Evolutionary conservation across 2,797 vertebrate species (phyloP).

Genomic region (Typhlichthys subterraneus): DNA sequence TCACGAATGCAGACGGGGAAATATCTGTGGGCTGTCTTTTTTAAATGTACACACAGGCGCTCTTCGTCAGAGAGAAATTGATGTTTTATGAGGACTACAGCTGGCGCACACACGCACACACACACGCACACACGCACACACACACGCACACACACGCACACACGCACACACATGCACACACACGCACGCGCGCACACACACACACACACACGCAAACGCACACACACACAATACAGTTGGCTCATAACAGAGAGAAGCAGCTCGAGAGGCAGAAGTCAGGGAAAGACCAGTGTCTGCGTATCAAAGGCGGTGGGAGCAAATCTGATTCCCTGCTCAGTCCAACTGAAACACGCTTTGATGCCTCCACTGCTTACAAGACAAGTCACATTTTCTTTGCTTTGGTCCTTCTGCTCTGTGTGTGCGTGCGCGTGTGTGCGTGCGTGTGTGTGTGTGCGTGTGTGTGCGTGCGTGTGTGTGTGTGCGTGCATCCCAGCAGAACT

Average conservation of each 20-base stretch:
- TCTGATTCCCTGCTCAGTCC: conserved; percentile 66
- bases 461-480: conserved; percentile 38
- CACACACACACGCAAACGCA: not conserved
- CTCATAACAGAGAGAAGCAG: conserved; percentile 57
- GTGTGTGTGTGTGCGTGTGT: conserved; percentile 26
- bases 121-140: not conserved
- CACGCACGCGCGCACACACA: not conserved
- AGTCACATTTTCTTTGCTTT: conserved; percentile 48
- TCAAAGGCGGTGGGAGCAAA: conserved; percentile 61
- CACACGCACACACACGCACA: not conserved
- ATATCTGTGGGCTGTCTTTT: not conserved
- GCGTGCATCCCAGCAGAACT: conserved; percentile 61
- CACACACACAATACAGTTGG: conserved; percentile 21
- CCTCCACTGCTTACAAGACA: conserved; percentile 60
- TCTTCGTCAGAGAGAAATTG: conserved; percentile 2
- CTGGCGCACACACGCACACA: not conserved
- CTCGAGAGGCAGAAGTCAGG: conserved; percentile 64
- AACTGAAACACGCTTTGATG: conserved; percentile 75
- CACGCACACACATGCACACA: conserved; percentile 3
- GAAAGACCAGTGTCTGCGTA: conserved; percentile 69
- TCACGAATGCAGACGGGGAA: conserved; percentile 10
- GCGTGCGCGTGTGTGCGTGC: not conserved
- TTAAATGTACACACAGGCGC: conserved; percentile 1
- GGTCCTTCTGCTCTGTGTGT: conserved; percentile 20
- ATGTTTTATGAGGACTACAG: conserved; percentile 18